Percentiles rank a stretch among this genome's conserved stretches.
phyloP scores from a whole-genome alignment of 2,888 invertebrate species.

The Drosophila buzzatii region DNA sequence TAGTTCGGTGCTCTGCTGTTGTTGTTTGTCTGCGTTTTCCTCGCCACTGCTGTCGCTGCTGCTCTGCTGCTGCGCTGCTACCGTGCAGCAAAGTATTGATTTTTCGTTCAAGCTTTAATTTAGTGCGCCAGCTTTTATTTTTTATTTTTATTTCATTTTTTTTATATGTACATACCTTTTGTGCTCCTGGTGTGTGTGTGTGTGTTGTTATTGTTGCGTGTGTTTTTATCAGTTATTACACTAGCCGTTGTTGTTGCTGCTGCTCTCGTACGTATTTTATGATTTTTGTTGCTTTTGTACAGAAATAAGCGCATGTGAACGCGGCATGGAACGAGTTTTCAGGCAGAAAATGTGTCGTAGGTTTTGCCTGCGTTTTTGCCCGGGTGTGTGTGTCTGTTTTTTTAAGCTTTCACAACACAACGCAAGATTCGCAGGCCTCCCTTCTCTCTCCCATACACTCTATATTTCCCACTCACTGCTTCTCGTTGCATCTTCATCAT shows the following conservation, averaged over 20 bases:
- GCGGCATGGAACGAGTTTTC: conserved; percentile 65
- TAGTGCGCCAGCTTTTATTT: conserved; percentile 63
- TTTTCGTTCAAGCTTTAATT: conserved; percentile 75
- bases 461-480: no score
- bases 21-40: conserved; percentile 40
- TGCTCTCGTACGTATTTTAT: conserved; percentile 40
- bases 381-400: conserved; percentile 12
- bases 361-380: conserved; percentile 42
- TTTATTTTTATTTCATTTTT: conserved; percentile 21
- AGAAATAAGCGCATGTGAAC: conserved; percentile 64
- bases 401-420: conserved; percentile 54
- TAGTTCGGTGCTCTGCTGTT: conserved; percentile 25
- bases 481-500: conserved; percentile 4
- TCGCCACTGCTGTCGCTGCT: conserved; percentile 6
- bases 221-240: conserved; percentile 70
- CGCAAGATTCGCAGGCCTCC: conserved; percentile 34
- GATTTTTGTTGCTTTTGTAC: conserved; percentile 34
- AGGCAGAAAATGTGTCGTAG: conserved; percentile 63
- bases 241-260: conserved; percentile 35
- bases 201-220: conserved; percentile 43
- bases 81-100: conserved; percentile 69
- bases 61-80: conserved; percentile 27
- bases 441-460: no score
- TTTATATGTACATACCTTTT: conserved; percentile 4
- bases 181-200: conserved; percentile 16